Base-by-base conservation (phyloP, 2,113 vertebrate genomes). In the Megaceryle torquata region DNA sequence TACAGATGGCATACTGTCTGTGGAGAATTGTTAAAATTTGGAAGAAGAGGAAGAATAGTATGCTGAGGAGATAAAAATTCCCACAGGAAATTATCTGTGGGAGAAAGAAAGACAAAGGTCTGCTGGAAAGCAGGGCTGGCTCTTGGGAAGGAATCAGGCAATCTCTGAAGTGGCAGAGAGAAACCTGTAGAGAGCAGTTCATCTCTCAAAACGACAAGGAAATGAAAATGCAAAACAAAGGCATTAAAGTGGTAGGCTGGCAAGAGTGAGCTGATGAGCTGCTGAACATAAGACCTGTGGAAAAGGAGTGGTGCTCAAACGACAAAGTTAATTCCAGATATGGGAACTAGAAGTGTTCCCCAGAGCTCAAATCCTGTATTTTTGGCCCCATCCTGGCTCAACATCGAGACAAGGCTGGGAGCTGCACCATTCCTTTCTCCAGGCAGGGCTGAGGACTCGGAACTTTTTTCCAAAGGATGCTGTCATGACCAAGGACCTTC, bases 1-100 rank as follows among this genome's bases (percentile, higher is more conserved):
- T 67, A 51, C 90, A 95, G 95, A 96, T 96, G 96, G 93, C 69
- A 74, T 74, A 86, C 86, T 94, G 93, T 94, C 94, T 94, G 86
- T 15, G 68, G 94, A 94, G 90, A 79, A 91, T 85, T 39, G 2
- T 88, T 95, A 96, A 91, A 91, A 95, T 68, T 59, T 31, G 0
- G 64, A 60, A 21, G 10, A 24, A 20, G 5, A n/a, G 54, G 20
- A 68, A 67, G 26, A 72, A 59, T 10, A 48, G 22, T 51, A 37
- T 65, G 28, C 33, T 11, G 39, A 76, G 60, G 54, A 89, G 87
- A 89, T 82, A 84, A 91, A 96, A 90, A 69, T 31, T 83, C 72
- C 77, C 0, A 0, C 28, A 37, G 76, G 33, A 80, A 86, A 78
- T 72, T 79, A 69, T 76, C 74, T 72, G 43, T 33, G 71, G 61